phyloP scores from a whole-genome alignment of 1,140 invertebrate genomes.

The Psix sp. region DNA sequence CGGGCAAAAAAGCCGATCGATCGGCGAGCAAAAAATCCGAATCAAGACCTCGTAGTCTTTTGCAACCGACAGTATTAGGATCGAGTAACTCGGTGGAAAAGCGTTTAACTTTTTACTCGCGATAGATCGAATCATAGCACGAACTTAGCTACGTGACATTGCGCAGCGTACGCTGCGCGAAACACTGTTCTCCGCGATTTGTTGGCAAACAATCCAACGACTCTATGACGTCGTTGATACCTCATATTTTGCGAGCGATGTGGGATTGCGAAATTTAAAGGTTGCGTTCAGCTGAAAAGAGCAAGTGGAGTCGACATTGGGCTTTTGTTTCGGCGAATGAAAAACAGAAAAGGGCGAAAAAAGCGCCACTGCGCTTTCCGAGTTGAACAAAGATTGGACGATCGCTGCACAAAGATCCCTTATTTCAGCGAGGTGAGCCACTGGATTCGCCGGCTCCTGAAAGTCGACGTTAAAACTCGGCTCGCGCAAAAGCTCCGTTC shows the following conservation, averaged over 20 bases:
- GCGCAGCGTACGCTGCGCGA: too few species aligned
- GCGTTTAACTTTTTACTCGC: too few species aligned
- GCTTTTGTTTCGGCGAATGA: conserved; percentile 47
- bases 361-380: conserved; percentile 30
- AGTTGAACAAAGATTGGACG: conserved; percentile 55
- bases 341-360: conserved; percentile 33
- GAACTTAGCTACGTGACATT: too few species aligned
- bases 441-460: conserved; percentile 53
- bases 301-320: conserved; percentile 29
- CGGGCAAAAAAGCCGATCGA: neutral
- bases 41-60: too few species aligned
- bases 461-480: conserved; percentile 58
- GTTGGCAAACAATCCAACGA: too few species aligned
- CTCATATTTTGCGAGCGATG: too few species aligned
- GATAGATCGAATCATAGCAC: too few species aligned
- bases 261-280: conserved; percentile 37
- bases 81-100: too few species aligned
- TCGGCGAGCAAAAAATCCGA: too few species aligned
- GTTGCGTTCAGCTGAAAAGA: conserved; percentile 14
- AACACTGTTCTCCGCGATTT: too few species aligned
- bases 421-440: conserved; percentile 55
- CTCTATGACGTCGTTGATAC: too few species aligned
- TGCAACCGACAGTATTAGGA: too few species aligned
- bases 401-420: conserved; percentile 56
- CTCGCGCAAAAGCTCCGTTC: conserved; percentile 52